Base-by-base conservation (phyloP, 2,888 invertebrate species). In the Protophormia terraenovae region DNA sequence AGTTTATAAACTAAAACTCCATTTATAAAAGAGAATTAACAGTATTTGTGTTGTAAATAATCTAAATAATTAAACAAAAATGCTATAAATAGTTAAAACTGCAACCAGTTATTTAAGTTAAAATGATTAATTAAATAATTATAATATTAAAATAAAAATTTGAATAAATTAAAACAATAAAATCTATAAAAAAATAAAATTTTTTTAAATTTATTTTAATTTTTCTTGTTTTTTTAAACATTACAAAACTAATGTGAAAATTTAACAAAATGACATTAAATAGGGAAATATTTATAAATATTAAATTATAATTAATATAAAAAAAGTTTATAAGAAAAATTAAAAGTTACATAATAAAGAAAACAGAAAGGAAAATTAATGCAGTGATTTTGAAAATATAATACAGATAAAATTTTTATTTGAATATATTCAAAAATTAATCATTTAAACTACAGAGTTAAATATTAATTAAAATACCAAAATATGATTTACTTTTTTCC, bases 41-140 rank as follows among this genome's bases (percentile, higher is more conserved):
- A 82, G 81, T 82, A 82, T 82, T 82, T 82, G 53, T 62, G 45
- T 82, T 82, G 82, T 82, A 82, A 71, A 82, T 82, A 71, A 55
- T 50, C 1, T 50, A 67, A 22, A 53, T 60, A 76, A 14, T 14
- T 38, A 22, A 32, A 69, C n/a, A n/a, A n/a, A n/a, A n/a, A n/a
- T n/a, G n/a, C n/a, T n/a, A n/a, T n/a, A n/a, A n/a, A n/a, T n/a
- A 53, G 10, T 32, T 14, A 73, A 53, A 53, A 16, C 55, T n/a
- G n/a, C 24, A 45, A 12, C 16, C 58, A 71, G 0, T n/a, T 64
- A 67, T 72, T 72, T 78, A 78, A 72, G 16, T 64, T 72, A 24
- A 83, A 73, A 50, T 50, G 14, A 75, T 58, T 55, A 67, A 58
- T 32, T 29, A 69, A 47, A 71, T 16, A 14, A 45, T 24, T 32